phyloP scores from a whole-genome alignment of 2,113 vertebrate genomes.

The Oriolus oriolus region DNA sequence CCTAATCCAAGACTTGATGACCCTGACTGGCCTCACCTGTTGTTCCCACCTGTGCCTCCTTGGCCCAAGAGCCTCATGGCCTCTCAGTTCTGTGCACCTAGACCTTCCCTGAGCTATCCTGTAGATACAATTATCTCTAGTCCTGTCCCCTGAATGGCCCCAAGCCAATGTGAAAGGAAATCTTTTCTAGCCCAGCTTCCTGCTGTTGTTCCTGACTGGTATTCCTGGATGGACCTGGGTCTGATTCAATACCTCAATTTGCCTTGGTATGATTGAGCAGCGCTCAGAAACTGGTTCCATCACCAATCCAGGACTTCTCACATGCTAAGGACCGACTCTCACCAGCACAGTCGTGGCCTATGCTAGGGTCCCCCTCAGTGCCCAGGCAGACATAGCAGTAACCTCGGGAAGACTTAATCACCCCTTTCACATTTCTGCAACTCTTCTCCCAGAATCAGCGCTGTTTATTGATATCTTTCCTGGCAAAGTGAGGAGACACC shows the following conservation, averaged over 20 bases:
- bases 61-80: neutral
- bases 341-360: neutral
- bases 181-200: neutral
- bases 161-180: neutral
- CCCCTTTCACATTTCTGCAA: neutral
- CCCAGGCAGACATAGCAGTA: neutral
- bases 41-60: neutral
- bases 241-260: neutral
- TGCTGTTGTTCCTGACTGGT: neutral
- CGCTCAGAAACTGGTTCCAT: neutral
- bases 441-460: neutral
- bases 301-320: neutral
- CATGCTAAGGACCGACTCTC: neutral
- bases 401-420: neutral
- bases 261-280: neutral
- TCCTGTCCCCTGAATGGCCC: neutral
- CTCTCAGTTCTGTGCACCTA: neutral
- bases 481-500: neutral
- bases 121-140: neutral
- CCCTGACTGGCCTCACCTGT: neutral
- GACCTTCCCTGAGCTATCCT: neutral
- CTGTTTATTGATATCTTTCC: neutral
- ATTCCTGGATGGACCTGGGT: neutral
- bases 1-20: neutral
- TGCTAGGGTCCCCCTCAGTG: neutral